Percentiles rank a stretch among this genome's conserved stretches.
Conservation (phyloP, 2,888 invertebrate species). For the Ornithoptera priamus region DNA sequence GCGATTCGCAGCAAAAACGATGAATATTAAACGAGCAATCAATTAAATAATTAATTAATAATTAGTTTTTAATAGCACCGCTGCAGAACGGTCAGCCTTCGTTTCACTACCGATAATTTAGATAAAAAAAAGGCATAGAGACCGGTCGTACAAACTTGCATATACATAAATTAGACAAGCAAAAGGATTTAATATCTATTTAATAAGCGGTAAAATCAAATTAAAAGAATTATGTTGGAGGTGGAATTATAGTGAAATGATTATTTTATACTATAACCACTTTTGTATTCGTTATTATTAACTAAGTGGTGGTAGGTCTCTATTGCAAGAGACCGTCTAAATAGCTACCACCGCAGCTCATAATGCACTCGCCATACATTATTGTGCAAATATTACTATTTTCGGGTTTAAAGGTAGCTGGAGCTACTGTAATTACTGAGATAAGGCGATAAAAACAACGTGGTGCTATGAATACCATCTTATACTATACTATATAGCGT, state of each 20-base stretch:
- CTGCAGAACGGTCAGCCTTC: constrained; percentile 21
- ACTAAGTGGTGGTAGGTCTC: no score
- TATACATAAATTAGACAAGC: not conserved
- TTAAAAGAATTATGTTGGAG: not conserved
- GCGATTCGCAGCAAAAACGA: constrained; percentile 7
- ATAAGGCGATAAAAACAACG: no score
- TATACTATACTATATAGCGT: no score
- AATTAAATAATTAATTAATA: constrained; percentile 22
- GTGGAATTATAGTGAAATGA: not conserved
- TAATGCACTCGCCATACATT: no score
- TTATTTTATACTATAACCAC: not conserved
- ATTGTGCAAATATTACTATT: no score
- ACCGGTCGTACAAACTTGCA: not conserved
- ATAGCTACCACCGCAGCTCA: no score
- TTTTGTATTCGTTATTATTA: no score
- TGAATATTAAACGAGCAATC: constrained; percentile 16
- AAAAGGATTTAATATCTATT: not conserved
- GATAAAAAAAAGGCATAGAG: not conserved
- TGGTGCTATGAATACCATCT: no score
- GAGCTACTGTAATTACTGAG: no score
- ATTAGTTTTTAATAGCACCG: constrained; percentile 17
- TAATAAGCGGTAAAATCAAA: not conserved
- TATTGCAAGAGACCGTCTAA: no score
- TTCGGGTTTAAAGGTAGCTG: no score
- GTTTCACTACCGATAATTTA: constrained; percentile 18